Evolutionary conservation across 1,140 invertebrate species (phyloP).

Genomic region (Cydia fagiglandana): DNA sequence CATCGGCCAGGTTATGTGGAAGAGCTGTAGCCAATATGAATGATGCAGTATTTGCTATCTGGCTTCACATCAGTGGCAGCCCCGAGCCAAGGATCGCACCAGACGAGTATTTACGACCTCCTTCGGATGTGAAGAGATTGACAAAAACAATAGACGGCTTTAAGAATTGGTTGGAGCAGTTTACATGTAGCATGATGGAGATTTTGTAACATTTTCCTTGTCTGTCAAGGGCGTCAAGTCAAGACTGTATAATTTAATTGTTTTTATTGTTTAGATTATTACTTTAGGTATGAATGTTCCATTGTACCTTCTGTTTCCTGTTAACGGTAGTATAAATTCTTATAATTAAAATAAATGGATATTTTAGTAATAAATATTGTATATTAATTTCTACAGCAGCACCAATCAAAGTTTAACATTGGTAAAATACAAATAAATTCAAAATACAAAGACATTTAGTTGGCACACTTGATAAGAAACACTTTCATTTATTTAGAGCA

Average conservation of each 20-base stretch:
- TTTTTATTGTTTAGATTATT: slow-evolving; percentile 33
- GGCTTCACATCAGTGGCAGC: slow-evolving; percentile 63
- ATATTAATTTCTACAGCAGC: not conserved
- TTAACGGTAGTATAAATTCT: not conserved
- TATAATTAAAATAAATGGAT: not conserved
- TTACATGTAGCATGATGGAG: slow-evolving; percentile 45
- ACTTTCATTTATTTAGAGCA: not conserved
- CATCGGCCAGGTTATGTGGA: slow-evolving; percentile 63
- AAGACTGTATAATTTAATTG: slow-evolving; percentile 8
- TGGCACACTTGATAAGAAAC: not conserved
- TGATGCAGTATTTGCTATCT: slow-evolving; percentile 69
- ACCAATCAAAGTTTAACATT: not conserved
- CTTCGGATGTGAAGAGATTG: slow-evolving; percentile 55
- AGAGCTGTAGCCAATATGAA: slow-evolving; percentile 52
- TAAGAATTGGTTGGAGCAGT: slow-evolving; percentile 63
- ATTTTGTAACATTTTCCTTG: slow-evolving; percentile 18
- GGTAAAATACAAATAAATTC: not conserved
- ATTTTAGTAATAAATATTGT: not conserved
- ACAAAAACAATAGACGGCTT: slow-evolving; percentile 56
- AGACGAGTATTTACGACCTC: slow-evolving; percentile 62
- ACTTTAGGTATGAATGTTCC: not conserved
- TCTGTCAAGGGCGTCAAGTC: not conserved
- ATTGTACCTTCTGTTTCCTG: not conserved
- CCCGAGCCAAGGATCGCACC: slow-evolving; percentile 63
- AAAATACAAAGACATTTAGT: no score